phyloP scores from a whole-genome alignment of 2,888 invertebrate species.

The Notodonta ziczac region DNA sequence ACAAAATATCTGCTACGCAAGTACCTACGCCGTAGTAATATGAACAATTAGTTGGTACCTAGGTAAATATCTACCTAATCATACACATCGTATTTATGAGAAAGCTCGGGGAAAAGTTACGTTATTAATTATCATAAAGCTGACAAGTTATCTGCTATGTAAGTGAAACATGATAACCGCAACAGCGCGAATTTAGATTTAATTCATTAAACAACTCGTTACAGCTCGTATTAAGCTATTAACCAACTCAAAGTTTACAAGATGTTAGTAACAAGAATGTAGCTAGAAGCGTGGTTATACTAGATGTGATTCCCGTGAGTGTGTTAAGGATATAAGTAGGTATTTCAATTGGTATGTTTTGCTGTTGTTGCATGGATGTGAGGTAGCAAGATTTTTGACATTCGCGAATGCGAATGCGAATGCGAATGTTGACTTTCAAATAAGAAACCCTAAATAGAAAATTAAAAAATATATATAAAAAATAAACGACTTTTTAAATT shows the following conservation, averaged over 20 bases:
- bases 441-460: too few relatives aligned
- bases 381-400: too few relatives aligned
- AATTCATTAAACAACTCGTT: slow-evolving; percentile 75
- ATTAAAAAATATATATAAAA: too few relatives aligned
- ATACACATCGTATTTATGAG: neutral
- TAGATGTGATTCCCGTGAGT: slow-evolving; percentile 22
- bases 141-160: slow-evolving; percentile 16
- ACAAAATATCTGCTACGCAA: too few relatives aligned
- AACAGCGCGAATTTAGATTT: slow-evolving; percentile 56
- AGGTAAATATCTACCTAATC: too few relatives aligned
- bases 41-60: too few relatives aligned
- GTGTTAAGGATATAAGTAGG: neutral
- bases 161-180: slow-evolving; percentile 28
- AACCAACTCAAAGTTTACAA: slow-evolving; percentile 60
- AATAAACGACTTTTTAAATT: too few relatives aligned
- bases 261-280: slow-evolving; percentile 38
- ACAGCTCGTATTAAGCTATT: slow-evolving; percentile 69
- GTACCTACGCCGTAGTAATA: too few relatives aligned
- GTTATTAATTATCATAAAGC: slow-evolving; percentile 8
- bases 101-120: neutral
- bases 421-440: too few relatives aligned
- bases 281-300: slow-evolving; percentile 28
- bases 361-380: too few relatives aligned
- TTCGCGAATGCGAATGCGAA: too few relatives aligned
- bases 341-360: too few relatives aligned